Conservation (phyloP, 2,113 vertebrate genomes). For the Tylochromis polylepis region DNA sequence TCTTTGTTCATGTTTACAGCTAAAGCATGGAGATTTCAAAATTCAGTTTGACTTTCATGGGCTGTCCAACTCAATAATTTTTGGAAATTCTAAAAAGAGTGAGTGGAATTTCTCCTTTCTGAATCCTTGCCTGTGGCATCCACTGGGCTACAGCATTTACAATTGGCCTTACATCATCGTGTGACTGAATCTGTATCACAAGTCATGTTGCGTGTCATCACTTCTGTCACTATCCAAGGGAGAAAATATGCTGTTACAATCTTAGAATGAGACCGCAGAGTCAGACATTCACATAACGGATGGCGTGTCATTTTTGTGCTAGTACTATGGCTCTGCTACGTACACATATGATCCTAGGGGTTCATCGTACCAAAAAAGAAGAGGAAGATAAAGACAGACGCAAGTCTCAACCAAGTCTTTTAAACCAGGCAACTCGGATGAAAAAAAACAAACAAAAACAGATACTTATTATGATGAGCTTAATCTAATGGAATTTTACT, state of each 20-base stretch:
- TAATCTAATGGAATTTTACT: not conserved
- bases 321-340: not conserved
- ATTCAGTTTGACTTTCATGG: constrained; percentile 15
- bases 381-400: not conserved
- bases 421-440: not conserved
- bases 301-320: not conserved
- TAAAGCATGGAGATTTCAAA: not conserved
- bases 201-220: constrained; percentile 1
- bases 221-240: not conserved
- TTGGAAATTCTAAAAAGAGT: constrained; percentile 19
- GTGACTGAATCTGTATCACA: constrained; percentile 24
- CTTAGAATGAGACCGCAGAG: constrained; percentile 2
- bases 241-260: not conserved
- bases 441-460: not conserved
- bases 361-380: not conserved
- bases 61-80: constrained; percentile 29
- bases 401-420: not conserved
- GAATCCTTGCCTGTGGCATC: constrained; percentile 46
- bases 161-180: constrained; percentile 11
- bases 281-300: not conserved
- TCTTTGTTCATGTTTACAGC: not conserved
- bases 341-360: not conserved
- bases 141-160: constrained; percentile 2
- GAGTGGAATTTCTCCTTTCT: constrained; percentile 44
- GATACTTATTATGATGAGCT: not conserved